Percentiles rank a stretch among this genome's conserved stretches.
phyloP scores from a whole-genome alignment of 1,140 invertebrate species.

The Drosophila pallidifrons region DNA sequence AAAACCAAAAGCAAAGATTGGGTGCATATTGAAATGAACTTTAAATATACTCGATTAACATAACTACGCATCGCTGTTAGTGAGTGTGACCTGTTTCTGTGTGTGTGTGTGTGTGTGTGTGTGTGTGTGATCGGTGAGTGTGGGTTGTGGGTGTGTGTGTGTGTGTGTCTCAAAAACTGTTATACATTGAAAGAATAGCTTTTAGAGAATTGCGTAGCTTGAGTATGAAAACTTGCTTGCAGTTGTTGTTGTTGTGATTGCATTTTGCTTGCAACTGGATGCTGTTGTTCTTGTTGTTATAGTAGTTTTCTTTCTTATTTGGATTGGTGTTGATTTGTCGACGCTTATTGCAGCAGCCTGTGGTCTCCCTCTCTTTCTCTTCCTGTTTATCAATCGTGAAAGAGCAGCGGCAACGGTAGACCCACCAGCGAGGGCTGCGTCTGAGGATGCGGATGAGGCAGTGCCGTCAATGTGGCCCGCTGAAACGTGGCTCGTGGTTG shows the following conservation, averaged over 20 bases:
- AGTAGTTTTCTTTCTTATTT: neutral
- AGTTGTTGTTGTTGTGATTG: constrained; percentile 55
- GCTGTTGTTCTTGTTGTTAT: constrained; percentile 11
- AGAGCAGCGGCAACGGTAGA: constrained; percentile 66
- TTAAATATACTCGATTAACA: constrained; percentile 46
- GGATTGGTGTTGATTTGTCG: neutral
- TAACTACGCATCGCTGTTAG: constrained; percentile 66
- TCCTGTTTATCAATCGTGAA: constrained; percentile 57
- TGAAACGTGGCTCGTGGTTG: constrained; percentile 55
- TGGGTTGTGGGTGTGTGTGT: constrained; percentile 38
- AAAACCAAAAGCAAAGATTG: constrained; percentile 10
- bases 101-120: constrained; percentile 42
- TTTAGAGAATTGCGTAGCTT: constrained; percentile 65
- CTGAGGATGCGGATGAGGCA: constrained; percentile 37
- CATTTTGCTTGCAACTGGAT: constrained; percentile 44
- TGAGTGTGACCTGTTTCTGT: constrained; percentile 43
- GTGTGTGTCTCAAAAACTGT: constrained; percentile 75
- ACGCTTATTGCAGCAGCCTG: constrained; percentile 11
- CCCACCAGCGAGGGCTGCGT: constrained; percentile 59
- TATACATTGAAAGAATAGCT: constrained; percentile 77
- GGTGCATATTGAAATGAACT: constrained; percentile 60
- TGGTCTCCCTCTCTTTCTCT: neutral
- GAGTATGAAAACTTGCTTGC: constrained; percentile 73
- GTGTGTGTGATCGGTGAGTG: constrained; percentile 12
- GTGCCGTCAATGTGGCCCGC: constrained; percentile 32